Percentiles rank a stretch among this genome's conserved stretches.
Conservation (phyloP, 2,113 vertebrate species). For the Glaucomys volans region DNA sequence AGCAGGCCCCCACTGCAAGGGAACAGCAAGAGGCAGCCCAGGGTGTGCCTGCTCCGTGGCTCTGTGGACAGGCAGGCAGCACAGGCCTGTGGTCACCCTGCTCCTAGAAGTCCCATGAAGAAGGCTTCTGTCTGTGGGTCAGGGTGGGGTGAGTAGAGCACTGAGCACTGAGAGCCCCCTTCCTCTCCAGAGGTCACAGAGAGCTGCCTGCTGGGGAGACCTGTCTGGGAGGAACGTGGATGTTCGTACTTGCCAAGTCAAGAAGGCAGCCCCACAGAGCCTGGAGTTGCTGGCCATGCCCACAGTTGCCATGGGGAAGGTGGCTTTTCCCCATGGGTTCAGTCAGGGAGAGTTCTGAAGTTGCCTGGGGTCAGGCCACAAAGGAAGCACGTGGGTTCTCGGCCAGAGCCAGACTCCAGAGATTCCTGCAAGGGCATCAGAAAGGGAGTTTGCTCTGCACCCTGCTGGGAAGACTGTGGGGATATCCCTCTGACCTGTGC, state of each 20-base stretch:
- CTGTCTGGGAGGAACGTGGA: not conserved
- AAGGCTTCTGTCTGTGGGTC: not conserved
- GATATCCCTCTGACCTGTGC: too few relatives aligned
- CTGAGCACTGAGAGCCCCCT: not conserved
- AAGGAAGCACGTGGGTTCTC: not conserved
- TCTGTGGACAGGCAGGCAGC: not conserved
- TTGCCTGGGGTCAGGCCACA: not conserved
- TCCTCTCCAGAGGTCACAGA: not conserved
- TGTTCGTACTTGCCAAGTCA: too few relatives aligned
- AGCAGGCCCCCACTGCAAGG: not conserved
- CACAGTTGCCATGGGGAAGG: too few relatives aligned
- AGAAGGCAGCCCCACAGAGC: not conserved
- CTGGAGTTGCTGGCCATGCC: not conserved
- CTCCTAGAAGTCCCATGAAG: not conserved
- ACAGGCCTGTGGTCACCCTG: not conserved
- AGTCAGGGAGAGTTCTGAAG: too few relatives aligned
- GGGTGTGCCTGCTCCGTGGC: not conserved
- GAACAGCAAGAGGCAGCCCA: not conserved
- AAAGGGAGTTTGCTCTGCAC: not conserved
- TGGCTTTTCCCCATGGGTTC: too few relatives aligned
- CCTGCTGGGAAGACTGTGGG: too few relatives aligned
- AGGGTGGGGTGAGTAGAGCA: not conserved
- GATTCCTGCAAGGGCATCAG: not conserved
- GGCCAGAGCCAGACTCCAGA: not conserved
- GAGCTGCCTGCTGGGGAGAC: not conserved